phyloP scores from a whole-genome alignment of 2,113 vertebrate species.

The Ursus arctos region DNA sequence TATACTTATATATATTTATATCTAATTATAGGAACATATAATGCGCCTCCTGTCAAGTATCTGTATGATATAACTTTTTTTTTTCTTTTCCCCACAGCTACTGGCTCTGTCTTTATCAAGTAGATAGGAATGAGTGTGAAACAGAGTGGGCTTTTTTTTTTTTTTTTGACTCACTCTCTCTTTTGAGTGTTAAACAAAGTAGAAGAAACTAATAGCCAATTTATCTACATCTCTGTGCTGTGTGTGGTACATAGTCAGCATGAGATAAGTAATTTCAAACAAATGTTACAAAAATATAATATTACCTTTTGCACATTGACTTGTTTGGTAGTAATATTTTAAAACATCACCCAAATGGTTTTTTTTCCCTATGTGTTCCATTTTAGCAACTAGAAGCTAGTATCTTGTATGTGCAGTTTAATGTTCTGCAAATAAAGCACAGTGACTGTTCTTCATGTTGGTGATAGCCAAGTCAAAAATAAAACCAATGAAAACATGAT shows the following conservation, averaged over 20 bases:
- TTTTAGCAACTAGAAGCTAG: neutral
- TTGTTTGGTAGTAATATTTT: neutral
- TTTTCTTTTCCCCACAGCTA: neutral
- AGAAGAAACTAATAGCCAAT: neutral
- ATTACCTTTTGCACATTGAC: neutral
- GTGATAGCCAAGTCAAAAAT: neutral
- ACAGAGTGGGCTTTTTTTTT: neutral
- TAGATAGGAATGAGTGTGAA: neutral
- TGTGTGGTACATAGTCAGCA: neutral
- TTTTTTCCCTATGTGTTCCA: neutral
- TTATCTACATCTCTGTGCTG: neutral
- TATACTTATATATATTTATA: neutral
- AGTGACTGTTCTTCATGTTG: neutral
- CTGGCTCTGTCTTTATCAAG: neutral
- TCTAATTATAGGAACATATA: neutral
- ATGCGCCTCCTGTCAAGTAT: neutral
- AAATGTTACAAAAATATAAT: neutral
- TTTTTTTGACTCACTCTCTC: neutral
- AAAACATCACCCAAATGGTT: neutral
- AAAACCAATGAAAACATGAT: neutral
- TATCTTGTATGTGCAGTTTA: neutral
- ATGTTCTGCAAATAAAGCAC: neutral
- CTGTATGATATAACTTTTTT: neutral
- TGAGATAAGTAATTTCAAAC: neutral
- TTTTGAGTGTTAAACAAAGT: neutral